These are phyloP conservation scores for Mactra quadrangularis DNA, from an alignment of 1,140 invertebrate genomes.

Conservation along the genomic window DNA sequence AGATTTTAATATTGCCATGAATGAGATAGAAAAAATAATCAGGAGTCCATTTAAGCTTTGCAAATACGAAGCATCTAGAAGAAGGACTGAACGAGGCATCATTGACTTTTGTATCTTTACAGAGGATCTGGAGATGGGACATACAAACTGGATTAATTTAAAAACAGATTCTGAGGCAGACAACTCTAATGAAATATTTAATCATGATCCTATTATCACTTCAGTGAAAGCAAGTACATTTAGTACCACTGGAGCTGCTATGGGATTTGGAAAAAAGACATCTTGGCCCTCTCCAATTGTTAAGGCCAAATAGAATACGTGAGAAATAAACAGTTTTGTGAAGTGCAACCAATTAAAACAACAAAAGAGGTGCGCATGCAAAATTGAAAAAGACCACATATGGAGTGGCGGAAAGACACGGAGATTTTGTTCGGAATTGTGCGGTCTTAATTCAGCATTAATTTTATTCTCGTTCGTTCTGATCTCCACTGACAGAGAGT, in stretches of 20 bases:
- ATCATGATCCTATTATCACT: conserved; percentile 26
- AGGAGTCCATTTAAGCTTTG: conserved; percentile 23
- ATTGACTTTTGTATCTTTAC: conserved; percentile 29
- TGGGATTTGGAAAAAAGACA: conserved; percentile 30
- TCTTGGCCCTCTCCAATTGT: conserved; percentile 18
- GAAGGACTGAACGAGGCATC: conserved; percentile 3
- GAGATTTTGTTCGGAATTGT: too few relatives aligned
- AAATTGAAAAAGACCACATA: too few relatives aligned
- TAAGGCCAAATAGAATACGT: background rate
- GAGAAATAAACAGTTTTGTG: too few relatives aligned
- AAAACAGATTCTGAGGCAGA: background rate
- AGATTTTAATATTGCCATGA: conserved; percentile 40
- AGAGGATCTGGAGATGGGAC: background rate
- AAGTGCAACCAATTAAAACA: too few relatives aligned
- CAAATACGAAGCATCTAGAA: conserved; percentile 3
- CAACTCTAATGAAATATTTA: background rate
- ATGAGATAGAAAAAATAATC: background rate
- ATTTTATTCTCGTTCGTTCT: too few relatives aligned
- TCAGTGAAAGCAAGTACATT: background rate
- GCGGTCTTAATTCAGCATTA: too few relatives aligned
- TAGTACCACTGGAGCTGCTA: background rate
- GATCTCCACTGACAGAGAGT: too few relatives aligned
- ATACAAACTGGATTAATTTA: conserved; percentile 9
- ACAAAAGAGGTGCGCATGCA: too few relatives aligned
- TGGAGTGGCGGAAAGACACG: too few relatives aligned